Conservation (phyloP, 2,888 invertebrate species). For the Acronicta leporina region DNA sequence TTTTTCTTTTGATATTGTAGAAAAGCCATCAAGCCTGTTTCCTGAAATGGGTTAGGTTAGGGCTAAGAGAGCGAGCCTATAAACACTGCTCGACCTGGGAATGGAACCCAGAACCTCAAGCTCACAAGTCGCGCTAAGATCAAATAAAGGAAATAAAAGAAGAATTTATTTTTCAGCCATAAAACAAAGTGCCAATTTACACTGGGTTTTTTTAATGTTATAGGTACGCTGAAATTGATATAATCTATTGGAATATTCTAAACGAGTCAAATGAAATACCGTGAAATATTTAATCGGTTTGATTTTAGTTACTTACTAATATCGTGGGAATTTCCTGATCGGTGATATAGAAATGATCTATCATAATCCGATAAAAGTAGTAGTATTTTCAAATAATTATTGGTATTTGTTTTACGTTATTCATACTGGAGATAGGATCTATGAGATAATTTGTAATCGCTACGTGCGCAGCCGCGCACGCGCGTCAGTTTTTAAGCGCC, state of each 20-base stretch:
- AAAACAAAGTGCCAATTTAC: too few species aligned
- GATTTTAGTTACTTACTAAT: background rate
- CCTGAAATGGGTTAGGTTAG: too few species aligned
- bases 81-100: too few species aligned
- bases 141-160: too few species aligned
- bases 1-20: background rate
- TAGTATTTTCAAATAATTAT: slow-evolving; percentile 18
- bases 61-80: too few species aligned
- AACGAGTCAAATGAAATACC: slow-evolving; percentile 9
- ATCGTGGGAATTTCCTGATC: slow-evolving; percentile 27
- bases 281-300: slow-evolving; percentile 2
- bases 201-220: background rate
- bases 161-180: too few species aligned
- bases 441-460: slow-evolving; percentile 43
- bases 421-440: slow-evolving; percentile 38
- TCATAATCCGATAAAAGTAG: slow-evolving; percentile 10
- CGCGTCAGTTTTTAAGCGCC: slow-evolving; percentile 28
- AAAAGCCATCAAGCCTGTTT: too few species aligned
- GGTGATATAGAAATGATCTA: slow-evolving; percentile 22
- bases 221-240: background rate
- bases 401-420: slow-evolving; percentile 26
- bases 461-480: slow-evolving; percentile 39
- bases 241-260: slow-evolving; percentile 1
- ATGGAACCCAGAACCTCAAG: too few species aligned
- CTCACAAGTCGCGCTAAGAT: too few species aligned